Evolutionary conservation across 2,113 vertebrate genomes (phyloP), one percentile per base, ranked within the genome.

Genomic region (Cromileptes altivelis): DNA sequence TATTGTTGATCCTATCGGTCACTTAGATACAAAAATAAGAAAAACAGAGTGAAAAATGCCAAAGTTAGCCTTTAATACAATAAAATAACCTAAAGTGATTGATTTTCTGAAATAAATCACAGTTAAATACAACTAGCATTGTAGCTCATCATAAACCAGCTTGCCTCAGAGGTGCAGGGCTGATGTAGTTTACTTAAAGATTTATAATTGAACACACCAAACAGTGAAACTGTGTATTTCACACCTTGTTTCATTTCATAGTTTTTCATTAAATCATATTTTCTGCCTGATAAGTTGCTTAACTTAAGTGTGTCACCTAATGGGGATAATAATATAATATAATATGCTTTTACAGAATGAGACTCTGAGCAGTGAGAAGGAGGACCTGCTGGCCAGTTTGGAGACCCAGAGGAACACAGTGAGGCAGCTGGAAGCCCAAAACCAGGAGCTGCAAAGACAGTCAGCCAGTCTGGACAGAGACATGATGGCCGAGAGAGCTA

Each of bases 341-440:
- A 4, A n/a, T 77, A 1, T 80, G 23, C 27, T n/a, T 78, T 74
- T 85, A 18, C 91, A 99, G 98, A 93, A 89, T 30, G 96, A 98
- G 84, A 94, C 95, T 30, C 86, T 97, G 49, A 91, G 1, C 15
- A 97, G 96, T 61, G 94, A 97, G 86, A 97, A 97, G 75, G 97
- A 98, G 90, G 97, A 98, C 85, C 90, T 99, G 45, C 50, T 94
- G 78, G 91, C 96, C 69, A 92, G 91, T 23, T 60, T 97, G 73
- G 97, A 98, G 87, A 97, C 97, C 4, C 75, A 95, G 6, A 97
- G 97, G 70, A 93, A 69, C 89, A 96, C 96, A 52, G 57, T 94
- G 27, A 97, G 90, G 82, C 95, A 97, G 84, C 91, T 98, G 87
- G 98, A 99, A 93, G 52, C 85, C 21, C 97, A 98, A 81, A 94